phyloP scores from a whole-genome alignment of 2,113 vertebrate species.

The Bettongia penicillata region DNA sequence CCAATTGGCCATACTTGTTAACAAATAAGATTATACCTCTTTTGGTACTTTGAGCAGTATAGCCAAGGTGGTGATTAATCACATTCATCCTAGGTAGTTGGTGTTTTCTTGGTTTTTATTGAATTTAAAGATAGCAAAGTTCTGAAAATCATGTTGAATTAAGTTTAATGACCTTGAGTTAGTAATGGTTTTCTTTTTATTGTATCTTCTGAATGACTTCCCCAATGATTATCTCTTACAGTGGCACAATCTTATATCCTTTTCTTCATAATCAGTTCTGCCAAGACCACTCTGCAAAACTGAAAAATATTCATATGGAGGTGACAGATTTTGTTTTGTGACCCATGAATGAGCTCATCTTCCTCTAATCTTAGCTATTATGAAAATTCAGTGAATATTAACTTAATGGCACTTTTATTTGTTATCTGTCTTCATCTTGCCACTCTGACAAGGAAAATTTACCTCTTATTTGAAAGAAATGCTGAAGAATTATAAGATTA shows the following conservation, averaged over 20 bases:
- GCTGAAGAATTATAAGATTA: constrained; percentile 15
- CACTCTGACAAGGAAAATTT: constrained; percentile 21
- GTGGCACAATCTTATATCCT: not conserved
- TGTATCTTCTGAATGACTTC: constrained; percentile 10
- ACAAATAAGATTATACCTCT: not conserved
- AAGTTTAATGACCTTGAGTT: constrained; percentile 13
- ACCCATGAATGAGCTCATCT: constrained; percentile 21
- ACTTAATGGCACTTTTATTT: constrained; percentile 41
- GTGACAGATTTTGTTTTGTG: constrained; percentile 4
- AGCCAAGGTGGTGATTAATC: not conserved
- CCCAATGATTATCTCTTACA: constrained; percentile 21
- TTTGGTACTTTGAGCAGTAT: constrained; percentile 8
- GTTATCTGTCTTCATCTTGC: constrained; percentile 12
- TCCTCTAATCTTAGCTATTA: constrained; percentile 20
- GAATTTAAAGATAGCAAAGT: constrained; percentile 1
- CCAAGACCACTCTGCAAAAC: constrained; percentile 10
- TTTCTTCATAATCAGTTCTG: not conserved
- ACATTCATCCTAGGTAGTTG: not conserved
- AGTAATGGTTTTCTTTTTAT: constrained; percentile 22
- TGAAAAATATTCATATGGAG: constrained; percentile 16
- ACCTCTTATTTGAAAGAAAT: not conserved
- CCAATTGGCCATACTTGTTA: not conserved
- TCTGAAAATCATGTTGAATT: constrained; percentile 5
- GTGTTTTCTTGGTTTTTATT: constrained; percentile 20
- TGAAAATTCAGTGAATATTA: constrained; percentile 30